Evolutionary conservation across 1,140 invertebrate genomes (phyloP), one percentile per base, ranked within the genome.

Genomic region (Scaptodrosophila lebanonensis): DNA sequence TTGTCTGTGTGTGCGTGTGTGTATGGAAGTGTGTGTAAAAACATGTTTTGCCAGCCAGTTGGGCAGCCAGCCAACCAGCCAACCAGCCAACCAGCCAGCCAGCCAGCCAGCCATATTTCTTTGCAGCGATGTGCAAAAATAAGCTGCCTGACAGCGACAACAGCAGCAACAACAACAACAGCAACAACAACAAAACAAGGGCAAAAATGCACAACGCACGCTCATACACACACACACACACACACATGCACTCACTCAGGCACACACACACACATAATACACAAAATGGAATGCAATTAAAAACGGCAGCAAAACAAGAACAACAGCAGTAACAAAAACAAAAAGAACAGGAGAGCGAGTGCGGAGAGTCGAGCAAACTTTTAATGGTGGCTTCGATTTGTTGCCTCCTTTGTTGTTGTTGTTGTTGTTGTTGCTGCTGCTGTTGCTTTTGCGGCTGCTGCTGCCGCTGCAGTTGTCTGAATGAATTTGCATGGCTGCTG

Each of bases 201-300:
- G 45, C 50, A 52, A 54, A 57, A 57, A 42, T 62, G 44, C 52
- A 53, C 27, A 50, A 64, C 49, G 60, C 33, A 36, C 50, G 40
- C 39, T 59, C 30, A 44, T 27, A 39, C 30, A 30, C 35, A 50
- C 32, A 40, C 22, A 27, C 8, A 60, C 47, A 53, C 25, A 44
- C 35, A 27, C 22, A 51, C 9, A 13, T 12, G 15, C 22, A 32
- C 22, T 35, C 13, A n/a, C 16, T 7, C 30, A 35, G 16, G 27
- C 11, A 29, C 42, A 33, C 43, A 50, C 43, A 61, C 39, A 25
- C 22, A 25, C 22, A 25, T 8, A 25, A 8, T 25, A 4, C 22
- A 70, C 59, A 77, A 77, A 79, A 79, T 79, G 73, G 68, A 79
- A 79, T 79, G 73, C 73, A 79, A 79, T 79, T 79, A 79, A 79